Percentiles rank a stretch among this genome's conserved stretches.
phyloP scores from a whole-genome alignment of 2,888 invertebrate genomes.

The Meteorus colon region DNA sequence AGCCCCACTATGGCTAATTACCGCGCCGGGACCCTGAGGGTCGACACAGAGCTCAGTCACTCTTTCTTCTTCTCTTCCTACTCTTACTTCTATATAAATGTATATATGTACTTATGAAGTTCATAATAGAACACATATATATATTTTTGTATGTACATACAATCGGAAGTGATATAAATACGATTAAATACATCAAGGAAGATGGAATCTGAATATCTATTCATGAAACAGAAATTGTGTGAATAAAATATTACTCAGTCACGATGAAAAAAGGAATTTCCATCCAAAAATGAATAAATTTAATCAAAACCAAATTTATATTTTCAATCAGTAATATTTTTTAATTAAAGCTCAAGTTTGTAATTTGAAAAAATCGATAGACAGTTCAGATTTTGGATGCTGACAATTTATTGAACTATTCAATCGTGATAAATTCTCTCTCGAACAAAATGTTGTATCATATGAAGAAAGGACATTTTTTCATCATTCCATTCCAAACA shows the following conservation, averaged over 20 bases:
- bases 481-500: neutral
- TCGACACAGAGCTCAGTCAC: constrained; percentile 21
- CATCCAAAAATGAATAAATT: no score
- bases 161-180: neutral
- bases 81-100: neutral
- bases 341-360: no score
- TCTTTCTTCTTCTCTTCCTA: constrained; percentile 36
- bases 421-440: no score
- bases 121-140: neutral
- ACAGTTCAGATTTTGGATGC: no score
- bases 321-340: no score
- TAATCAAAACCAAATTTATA: no score
- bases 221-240: neutral
- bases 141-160: neutral
- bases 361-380: no score
- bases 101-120: neutral
- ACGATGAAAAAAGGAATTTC: no score
- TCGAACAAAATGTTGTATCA: no score
- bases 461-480: no score
- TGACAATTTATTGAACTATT: no score
- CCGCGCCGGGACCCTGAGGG: constrained; percentile 53
- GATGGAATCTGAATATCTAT: neutral
- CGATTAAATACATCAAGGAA: constrained; percentile 8
- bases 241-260: neutral
- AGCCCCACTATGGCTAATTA: constrained; percentile 59